phyloP scores from a whole-genome alignment of 1,140 invertebrate species.

The Antheraea mylitta region DNA sequence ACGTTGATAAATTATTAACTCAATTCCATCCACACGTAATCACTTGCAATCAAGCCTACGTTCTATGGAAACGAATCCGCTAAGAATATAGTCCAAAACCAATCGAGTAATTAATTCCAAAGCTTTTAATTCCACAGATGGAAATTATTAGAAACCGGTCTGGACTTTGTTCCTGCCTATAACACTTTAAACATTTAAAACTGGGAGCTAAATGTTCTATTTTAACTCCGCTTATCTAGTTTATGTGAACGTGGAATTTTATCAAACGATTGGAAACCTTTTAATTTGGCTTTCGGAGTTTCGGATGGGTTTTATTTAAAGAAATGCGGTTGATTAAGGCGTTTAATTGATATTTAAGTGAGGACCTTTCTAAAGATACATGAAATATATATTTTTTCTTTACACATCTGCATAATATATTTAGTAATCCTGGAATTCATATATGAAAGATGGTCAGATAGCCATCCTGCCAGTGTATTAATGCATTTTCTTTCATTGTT shows the following conservation, averaged over 20 bases:
- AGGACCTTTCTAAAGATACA: neutral
- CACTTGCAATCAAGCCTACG: conserved; percentile 13
- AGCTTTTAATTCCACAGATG: conserved; percentile 42
- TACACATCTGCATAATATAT: no score
- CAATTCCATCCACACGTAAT: neutral
- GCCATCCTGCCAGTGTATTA: no score
- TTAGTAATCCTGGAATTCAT: no score
- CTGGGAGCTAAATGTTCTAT: conserved; percentile 36
- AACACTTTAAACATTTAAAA: conserved; percentile 32
- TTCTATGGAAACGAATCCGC: conserved; percentile 28
- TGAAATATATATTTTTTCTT: neutral
- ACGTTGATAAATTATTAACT: neutral
- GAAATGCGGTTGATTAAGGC: conserved; percentile 26
- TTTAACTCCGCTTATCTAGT: conserved; percentile 50
- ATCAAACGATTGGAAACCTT: conserved; percentile 24
- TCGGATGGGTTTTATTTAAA: conserved; percentile 14
- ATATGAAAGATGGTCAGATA: no score
- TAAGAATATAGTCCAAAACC: conserved; percentile 36
- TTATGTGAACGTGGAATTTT: conserved; percentile 46
- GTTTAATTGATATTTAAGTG: conserved; percentile 22
- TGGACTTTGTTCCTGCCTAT: conserved; percentile 35
- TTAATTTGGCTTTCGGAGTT: conserved; percentile 21
- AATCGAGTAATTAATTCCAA: conserved; percentile 45
- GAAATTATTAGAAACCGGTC: conserved; percentile 46
- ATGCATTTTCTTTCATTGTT: no score